Evolutionary conservation across 2,888 invertebrate genomes (phyloP).

Genomic region (Callyntrura guangdongensis): DNA sequence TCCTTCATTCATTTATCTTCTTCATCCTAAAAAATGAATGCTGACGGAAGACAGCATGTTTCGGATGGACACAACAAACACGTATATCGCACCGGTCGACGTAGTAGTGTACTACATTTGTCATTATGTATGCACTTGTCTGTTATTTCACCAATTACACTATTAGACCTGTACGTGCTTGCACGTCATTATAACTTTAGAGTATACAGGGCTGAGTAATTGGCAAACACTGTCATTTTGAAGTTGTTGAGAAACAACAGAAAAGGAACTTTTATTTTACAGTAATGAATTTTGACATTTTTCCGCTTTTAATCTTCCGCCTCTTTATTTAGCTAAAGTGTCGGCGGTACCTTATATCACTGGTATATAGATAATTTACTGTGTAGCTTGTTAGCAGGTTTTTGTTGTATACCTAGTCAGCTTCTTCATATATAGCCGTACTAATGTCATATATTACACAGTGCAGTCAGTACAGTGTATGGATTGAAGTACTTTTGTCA

Average conservation of each 20-base stretch:
- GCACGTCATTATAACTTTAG: conserved; percentile 15
- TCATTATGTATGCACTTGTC: background rate
- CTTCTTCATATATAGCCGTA: background rate
- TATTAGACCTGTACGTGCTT: background rate
- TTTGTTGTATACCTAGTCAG: conserved; percentile 4
- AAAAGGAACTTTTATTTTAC: conserved; percentile 22
- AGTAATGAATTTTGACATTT: conserved; percentile 76
- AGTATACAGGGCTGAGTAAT: conserved; percentile 57
- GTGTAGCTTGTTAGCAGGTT: conserved; percentile 61
- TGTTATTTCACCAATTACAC: background rate
- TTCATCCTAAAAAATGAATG: conserved; percentile 28
- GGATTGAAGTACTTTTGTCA: no score
- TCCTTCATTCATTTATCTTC: conserved; percentile 50
- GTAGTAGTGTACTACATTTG: background rate
- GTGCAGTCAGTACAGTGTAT: no score
- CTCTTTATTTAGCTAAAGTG: conserved; percentile 2
- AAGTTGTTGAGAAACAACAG: conserved; percentile 20
- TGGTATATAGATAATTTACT: background rate
- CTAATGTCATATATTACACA: no score
- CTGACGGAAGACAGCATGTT: background rate
- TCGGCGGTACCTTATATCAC: background rate
- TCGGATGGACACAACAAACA: background rate
- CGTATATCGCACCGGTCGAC: background rate
- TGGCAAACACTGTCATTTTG: conserved; percentile 75
- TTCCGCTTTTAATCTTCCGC: conserved; percentile 74